Conservation (phyloP, 2,888 invertebrate genomes). For the Nomada fucata region DNA sequence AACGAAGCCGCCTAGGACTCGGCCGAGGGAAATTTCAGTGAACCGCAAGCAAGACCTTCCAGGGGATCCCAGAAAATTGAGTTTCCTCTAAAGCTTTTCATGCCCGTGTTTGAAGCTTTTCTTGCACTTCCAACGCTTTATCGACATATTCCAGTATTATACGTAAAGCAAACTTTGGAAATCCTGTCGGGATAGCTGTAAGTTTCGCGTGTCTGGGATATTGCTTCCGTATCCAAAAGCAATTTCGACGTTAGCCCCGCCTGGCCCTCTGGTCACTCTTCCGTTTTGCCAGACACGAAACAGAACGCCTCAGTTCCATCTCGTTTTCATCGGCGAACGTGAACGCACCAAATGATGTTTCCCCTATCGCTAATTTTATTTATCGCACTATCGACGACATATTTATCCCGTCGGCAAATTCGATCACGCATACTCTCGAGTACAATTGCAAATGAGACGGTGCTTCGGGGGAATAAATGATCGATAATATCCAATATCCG, state of each 20-base stretch:
- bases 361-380: not conserved
- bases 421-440: not conserved
- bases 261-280: constrained; percentile 41
- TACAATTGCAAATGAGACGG: not conserved
- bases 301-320: constrained; percentile 12
- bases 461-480: not conserved
- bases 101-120: constrained; percentile 9
- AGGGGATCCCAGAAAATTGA: not conserved
- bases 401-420: not conserved
- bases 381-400: not conserved
- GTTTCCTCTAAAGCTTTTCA: constrained; percentile 14
- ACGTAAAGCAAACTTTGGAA: constrained; percentile 32
- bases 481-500: constrained; percentile 22
- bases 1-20: not conserved
- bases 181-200: constrained; percentile 12
- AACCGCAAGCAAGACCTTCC: not conserved
- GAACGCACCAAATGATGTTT: not conserved
- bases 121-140: constrained; percentile 8
- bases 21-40: not conserved
- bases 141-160: constrained; percentile 40
- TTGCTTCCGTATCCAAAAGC: constrained; percentile 60
- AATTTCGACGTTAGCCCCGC: constrained; percentile 63
- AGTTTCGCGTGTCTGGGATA: constrained; percentile 42
- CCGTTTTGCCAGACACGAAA: constrained; percentile 36
- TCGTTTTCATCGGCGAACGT: constrained; percentile 6